A percentile compares a stretch with the other conserved stretches of the same genome.
Evolutionary conservation across 2,797 vertebrate genomes (phyloP).

Genomic region (Macropodus opercularis): DNA sequence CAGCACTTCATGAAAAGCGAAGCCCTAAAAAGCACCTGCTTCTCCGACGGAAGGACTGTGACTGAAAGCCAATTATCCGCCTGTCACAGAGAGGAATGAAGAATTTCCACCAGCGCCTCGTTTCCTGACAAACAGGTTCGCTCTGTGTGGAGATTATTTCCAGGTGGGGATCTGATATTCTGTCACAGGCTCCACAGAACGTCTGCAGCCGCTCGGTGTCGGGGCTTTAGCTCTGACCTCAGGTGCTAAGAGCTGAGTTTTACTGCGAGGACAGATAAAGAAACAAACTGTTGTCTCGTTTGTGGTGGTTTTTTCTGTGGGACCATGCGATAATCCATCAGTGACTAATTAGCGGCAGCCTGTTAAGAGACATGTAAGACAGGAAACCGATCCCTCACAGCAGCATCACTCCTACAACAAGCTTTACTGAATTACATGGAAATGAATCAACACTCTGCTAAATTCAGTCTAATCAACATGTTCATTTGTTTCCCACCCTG

Average conservation of each 20-base stretch:
- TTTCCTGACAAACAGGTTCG: conserved; percentile 47
- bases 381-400: too few relatives aligned
- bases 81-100: conserved; percentile 52
- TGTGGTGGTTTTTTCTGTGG: too few relatives aligned
- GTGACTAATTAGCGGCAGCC: too few relatives aligned
- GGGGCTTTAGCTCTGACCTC: neutral
- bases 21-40: conserved; percentile 42
- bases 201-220: neutral
- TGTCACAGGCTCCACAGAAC: conserved; percentile 10
- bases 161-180: conserved; percentile 36
- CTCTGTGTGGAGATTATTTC: conserved; percentile 18
- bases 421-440: too few relatives aligned
- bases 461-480: too few relatives aligned
- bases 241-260: too few relatives aligned
- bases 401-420: too few relatives aligned
- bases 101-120: conserved; percentile 45
- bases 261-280: neutral
- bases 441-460: too few relatives aligned
- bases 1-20: conserved; percentile 39
- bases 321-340: too few relatives aligned
- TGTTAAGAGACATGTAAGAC: too few relatives aligned
- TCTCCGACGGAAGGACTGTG: conserved; percentile 38
- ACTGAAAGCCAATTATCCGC: conserved; percentile 68
- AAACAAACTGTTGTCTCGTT: too few relatives aligned
- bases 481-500: too few relatives aligned